Evolutionary conservation across 2,797 vertebrate genomes (phyloP).

Genomic region (Potorous gilbertii): DNA sequence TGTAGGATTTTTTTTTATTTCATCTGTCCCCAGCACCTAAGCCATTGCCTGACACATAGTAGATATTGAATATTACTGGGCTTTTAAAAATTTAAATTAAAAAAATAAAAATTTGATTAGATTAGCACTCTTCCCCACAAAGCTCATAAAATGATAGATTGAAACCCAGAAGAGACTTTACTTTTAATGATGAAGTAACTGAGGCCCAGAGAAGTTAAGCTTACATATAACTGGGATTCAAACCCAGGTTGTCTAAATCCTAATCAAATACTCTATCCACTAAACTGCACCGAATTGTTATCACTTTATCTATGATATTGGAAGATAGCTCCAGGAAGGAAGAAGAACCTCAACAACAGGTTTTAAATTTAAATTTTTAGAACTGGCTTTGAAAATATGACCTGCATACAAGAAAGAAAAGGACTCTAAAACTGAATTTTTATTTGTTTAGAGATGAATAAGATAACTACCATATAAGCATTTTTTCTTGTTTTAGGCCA

Average conservation of each 20-base stretch:
- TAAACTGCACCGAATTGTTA: not conserved
- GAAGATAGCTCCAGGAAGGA: not conserved
- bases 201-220: not conserved
- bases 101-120: not conserved
- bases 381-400: not conserved
- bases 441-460: not conserved
- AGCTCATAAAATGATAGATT: not conserved
- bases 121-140: not conserved
- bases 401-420: not conserved
- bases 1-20: not conserved
- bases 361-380: not conserved
- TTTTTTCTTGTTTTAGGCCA: not conserved
- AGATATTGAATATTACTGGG: not conserved
- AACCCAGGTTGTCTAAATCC: not conserved
- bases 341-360: not conserved
- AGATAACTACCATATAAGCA: slow-evolving; percentile 23
- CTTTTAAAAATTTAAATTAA: not conserved
- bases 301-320: not conserved
- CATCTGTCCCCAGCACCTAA: not conserved
- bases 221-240: not conserved
- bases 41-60: not conserved
- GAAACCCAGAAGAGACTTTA: not conserved
- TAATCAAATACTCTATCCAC: not conserved
- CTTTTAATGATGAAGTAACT: not conserved
- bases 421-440: not conserved